These are phyloP conservation scores for Drosophila pseudoananassae DNA, from an alignment of 1,140 invertebrate species.

Conservation along the genomic window DNA sequence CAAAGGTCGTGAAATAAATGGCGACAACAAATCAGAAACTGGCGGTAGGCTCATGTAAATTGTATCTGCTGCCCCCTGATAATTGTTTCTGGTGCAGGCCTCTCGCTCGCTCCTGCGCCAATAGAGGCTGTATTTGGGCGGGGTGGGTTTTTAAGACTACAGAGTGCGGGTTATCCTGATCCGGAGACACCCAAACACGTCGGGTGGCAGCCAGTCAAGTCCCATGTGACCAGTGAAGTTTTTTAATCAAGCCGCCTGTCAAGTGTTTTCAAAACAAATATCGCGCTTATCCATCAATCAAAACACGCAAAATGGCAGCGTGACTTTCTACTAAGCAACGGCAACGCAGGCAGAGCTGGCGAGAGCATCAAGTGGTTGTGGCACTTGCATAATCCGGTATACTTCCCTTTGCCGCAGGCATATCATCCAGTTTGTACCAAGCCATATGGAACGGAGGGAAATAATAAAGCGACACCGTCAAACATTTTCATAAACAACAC, in stretches of 20 bases:
- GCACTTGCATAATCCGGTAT: conserved; percentile 48
- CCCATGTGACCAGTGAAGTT: conserved; percentile 84
- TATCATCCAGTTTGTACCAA: conserved; percentile 25
- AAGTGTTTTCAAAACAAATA: conserved; percentile 83
- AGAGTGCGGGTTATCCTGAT: conserved; percentile 3
- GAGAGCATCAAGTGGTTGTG: conserved; percentile 46
- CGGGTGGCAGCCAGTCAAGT: conserved; percentile 45
- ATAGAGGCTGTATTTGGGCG: not conserved
- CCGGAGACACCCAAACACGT: conserved; percentile 65
- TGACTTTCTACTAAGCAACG: conserved; percentile 70
- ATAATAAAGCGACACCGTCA: conserved; percentile 79
- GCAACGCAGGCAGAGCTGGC: not conserved
- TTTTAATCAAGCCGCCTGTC: conserved; percentile 84
- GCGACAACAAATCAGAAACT: conserved; percentile 77
- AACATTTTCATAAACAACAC: conserved; percentile 66
- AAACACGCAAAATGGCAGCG: conserved; percentile 82
- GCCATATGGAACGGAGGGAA: conserved; percentile 72
- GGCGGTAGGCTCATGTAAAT: conserved; percentile 58
- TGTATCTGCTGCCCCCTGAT: conserved; percentile 57
- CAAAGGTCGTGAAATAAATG: conserved; percentile 73
- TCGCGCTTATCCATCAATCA: conserved; percentile 83
- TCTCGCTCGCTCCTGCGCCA: conserved; percentile 1
- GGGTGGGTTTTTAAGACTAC: not conserved
- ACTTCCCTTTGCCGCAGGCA: not conserved
- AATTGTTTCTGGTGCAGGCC: conserved; percentile 53